phyloP scores from a whole-genome alignment of 2,888 invertebrate species.

The Meteorus cinctellus region DNA sequence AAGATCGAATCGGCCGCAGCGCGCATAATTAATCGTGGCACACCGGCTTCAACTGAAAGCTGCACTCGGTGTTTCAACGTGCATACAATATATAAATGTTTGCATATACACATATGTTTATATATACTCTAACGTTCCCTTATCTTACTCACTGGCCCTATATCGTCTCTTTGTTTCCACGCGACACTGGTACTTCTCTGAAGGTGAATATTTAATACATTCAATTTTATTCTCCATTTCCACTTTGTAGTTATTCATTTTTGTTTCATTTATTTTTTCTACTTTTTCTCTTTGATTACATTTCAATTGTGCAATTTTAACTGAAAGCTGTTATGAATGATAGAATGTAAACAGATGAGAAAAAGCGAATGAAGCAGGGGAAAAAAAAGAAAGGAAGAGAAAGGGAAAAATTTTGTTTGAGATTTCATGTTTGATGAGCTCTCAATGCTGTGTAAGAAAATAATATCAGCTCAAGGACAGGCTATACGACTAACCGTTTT shows the following conservation, averaged over 20 bases:
- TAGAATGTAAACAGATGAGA: not conserved
- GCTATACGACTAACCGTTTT: slow-evolving; percentile 21
- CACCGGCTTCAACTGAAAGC: slow-evolving; percentile 15
- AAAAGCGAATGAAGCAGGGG: not conserved
- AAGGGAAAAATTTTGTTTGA: not conserved
- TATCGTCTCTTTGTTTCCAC: slow-evolving; percentile 19
- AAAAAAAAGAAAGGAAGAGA: not conserved
- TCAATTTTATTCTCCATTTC: not conserved
- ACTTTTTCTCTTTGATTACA: not conserved
- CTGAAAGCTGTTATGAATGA: not conserved
- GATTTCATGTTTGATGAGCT: slow-evolving; percentile 9
- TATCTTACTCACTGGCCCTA: slow-evolving; percentile 1
- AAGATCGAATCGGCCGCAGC: slow-evolving; percentile 14
- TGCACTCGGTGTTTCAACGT: slow-evolving; percentile 3
- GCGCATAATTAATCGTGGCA: slow-evolving; percentile 29
- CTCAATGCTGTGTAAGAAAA: not conserved
- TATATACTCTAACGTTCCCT: slow-evolving; percentile 10
- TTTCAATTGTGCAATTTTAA: not conserved
- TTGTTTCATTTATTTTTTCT: not conserved
- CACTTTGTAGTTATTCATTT: not conserved
- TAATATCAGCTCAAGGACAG: slow-evolving; percentile 23
- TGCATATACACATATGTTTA: not conserved
- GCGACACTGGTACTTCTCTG: slow-evolving; percentile 10
- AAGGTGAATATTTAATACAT: not conserved
- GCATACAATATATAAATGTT: not conserved